Percentiles rank a stretch among this genome's conserved stretches.
Conservation (phyloP, 2,888 invertebrate genomes). For the Erebia epiphron region DNA sequence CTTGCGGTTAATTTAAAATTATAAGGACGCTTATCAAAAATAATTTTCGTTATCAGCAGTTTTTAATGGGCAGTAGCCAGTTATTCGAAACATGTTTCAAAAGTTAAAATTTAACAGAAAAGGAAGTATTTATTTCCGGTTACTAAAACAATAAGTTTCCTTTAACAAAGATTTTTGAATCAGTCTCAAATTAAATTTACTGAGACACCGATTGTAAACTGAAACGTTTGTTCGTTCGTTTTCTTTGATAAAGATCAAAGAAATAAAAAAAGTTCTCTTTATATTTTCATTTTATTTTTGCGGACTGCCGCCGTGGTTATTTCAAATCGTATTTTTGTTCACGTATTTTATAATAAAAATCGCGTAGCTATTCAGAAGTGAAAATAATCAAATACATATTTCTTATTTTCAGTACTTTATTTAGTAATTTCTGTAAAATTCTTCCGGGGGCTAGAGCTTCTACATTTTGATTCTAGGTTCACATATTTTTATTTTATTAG, state of each 20-base stretch:
- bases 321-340: not conserved
- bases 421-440: too few relatives aligned
- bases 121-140: not conserved
- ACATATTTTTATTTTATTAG: too few relatives aligned
- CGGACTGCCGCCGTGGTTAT: not conserved
- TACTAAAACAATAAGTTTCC: not conserved
- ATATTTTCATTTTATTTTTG: not conserved
- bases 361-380: not conserved
- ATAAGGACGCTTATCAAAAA: too few relatives aligned
- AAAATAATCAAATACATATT: not conserved
- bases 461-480: too few relatives aligned
- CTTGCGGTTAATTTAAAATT: too few relatives aligned
- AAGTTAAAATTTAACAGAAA: not conserved
- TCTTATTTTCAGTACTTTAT: too few relatives aligned
- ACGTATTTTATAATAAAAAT: not conserved
- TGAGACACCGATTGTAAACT: not conserved
- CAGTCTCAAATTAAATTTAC: not conserved
- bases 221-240: not conserved
- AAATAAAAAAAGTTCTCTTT: not conserved
- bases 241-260: constrained; percentile 7
- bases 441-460: too few relatives aligned
- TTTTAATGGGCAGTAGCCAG: not conserved
- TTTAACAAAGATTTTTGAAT: not conserved
- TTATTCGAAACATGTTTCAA: not conserved
- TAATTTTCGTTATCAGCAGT: not conserved